phyloP scores from a whole-genome alignment of 2,888 invertebrate species.

The Dryobota labecula region DNA sequence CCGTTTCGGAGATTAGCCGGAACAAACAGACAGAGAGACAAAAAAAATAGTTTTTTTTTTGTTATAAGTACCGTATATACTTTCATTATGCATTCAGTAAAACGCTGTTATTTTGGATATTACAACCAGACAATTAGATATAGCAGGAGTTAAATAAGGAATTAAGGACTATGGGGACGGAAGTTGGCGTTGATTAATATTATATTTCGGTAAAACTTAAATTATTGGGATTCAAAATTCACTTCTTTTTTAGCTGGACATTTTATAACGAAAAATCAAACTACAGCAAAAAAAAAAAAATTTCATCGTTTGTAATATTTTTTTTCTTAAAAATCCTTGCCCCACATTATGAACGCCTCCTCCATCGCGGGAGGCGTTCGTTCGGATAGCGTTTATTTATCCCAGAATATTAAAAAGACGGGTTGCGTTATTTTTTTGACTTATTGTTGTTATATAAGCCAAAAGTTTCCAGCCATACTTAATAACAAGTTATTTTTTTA shows the following conservation, averaged over 20 bases:
- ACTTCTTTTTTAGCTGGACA: background rate
- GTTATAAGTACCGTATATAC: too few species aligned
- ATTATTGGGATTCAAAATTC: background rate
- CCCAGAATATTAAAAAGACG: background rate
- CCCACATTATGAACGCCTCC: background rate
- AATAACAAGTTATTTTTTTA: background rate
- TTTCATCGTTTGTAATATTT: background rate
- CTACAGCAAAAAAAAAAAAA: background rate
- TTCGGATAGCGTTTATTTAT: too few species aligned
- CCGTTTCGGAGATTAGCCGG: too few species aligned
- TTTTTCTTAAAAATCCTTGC: background rate
- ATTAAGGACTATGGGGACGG: too few species aligned
- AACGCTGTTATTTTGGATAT: too few species aligned
- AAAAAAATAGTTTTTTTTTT: too few species aligned
- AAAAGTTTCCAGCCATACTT: background rate
- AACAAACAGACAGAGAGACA: too few species aligned
- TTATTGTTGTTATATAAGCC: background rate
- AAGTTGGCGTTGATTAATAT: too few species aligned
- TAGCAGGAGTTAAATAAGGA: background rate
- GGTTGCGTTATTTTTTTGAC: background rate
- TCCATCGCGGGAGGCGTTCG: background rate
- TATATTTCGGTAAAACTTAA: background rate
- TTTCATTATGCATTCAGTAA: too few species aligned
- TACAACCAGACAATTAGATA: too few species aligned
- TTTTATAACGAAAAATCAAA: background rate